A percentile compares a stretch with the other conserved stretches of the same genome.
Evolutionary conservation across 2,888 invertebrate genomes (phyloP).

Genomic region (Notocelia uddmanniana): DNA sequence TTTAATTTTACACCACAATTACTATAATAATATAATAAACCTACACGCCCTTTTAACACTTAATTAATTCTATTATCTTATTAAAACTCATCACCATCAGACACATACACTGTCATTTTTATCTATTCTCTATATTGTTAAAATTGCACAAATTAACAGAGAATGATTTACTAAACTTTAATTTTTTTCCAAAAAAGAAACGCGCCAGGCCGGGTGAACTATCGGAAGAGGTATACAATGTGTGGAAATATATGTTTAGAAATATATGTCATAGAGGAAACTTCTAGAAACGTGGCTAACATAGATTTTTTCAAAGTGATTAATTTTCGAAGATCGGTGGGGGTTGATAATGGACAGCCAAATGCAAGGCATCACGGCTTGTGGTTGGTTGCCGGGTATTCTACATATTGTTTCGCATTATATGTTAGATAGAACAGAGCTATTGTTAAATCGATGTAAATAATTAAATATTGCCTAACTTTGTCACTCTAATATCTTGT

Average conservation of each 20-base stretch:
- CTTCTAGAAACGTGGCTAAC: slow-evolving; percentile 81
- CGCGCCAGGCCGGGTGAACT: slow-evolving; percentile 93
- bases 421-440: slow-evolving; percentile 43
- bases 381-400: slow-evolving; percentile 28
- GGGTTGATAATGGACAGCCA: slow-evolving; percentile 45
- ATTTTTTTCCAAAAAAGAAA: slow-evolving; percentile 88
- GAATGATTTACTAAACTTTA: slow-evolving; percentile 81
- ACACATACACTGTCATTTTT: slow-evolving; percentile 51
- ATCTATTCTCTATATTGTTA: slow-evolving; percentile 49
- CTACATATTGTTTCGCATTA: slow-evolving; percentile 29
- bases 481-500: slow-evolving; percentile 69
- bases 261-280: slow-evolving; percentile 74
- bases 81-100: slow-evolving; percentile 49
- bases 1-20: slow-evolving; percentile 44
- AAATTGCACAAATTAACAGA: slow-evolving; percentile 74
- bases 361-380: slow-evolving; percentile 34
- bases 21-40: slow-evolving; percentile 46
- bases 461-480: slow-evolving; percentile 62
- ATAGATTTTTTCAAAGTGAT: slow-evolving; percentile 77
- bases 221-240: slow-evolving; percentile 88
- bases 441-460: slow-evolving; percentile 42
- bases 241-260: slow-evolving; percentile 83
- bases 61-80: slow-evolving; percentile 11
- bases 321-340: slow-evolving; percentile 60
- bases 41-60: slow-evolving; percentile 28